Evolutionary conservation across 2,797 vertebrate species (phyloP).

Genomic region (Cirrhinus molitorella): DNA sequence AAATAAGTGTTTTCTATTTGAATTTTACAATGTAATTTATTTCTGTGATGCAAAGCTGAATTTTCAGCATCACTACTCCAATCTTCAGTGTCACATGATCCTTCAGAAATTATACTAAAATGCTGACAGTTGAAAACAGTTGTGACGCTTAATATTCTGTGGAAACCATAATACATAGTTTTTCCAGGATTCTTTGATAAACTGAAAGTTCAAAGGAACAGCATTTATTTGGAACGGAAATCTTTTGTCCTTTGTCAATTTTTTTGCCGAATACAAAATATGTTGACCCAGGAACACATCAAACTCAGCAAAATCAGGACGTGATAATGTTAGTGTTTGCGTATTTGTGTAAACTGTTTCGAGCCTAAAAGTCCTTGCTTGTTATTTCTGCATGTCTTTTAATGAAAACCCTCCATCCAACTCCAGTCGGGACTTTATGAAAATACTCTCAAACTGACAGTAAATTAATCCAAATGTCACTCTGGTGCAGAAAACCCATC

Average conservation of each 20-base stretch:
- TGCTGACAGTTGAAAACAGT: neutral
- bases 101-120: neutral
- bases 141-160: neutral
- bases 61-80: neutral
- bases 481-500: neutral
- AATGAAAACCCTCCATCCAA: neutral
- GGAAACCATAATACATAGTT: neutral
- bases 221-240: no score
- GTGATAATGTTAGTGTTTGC: neutral
- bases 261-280: no score
- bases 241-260: no score
- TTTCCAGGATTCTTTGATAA: no score
- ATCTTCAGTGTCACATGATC: neutral
- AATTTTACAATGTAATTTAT: neutral
- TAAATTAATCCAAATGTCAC: conserved; percentile 1
- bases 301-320: no score
- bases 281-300: no score
- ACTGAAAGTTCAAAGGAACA: no score
- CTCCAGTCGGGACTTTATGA: neutral
- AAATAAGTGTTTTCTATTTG: neutral
- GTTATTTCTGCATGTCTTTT: neutral
- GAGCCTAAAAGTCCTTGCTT: neutral
- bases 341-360: neutral
- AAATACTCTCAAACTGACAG: neutral
- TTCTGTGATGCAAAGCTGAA: neutral